These are phyloP conservation scores for Orthonevra nobilis DNA, from an alignment of 2,888 invertebrate genomes.

Conservation along the genomic window DNA sequence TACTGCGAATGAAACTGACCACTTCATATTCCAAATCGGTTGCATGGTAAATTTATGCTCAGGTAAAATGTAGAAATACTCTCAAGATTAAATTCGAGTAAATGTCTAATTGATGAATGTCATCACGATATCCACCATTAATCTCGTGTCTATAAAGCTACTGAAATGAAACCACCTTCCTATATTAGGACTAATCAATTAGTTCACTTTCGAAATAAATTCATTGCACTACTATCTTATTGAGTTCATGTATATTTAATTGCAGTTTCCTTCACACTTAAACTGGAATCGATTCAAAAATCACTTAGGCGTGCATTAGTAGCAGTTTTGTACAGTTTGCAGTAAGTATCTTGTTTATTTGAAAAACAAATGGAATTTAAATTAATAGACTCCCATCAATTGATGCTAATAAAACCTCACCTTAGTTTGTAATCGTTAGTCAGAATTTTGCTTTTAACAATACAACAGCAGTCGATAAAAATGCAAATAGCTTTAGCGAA, in stretches of 20 bases:
- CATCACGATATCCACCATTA: slow-evolving; percentile 14
- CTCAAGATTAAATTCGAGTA: not conserved
- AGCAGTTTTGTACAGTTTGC: not conserved
- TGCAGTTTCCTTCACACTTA: slow-evolving; percentile 10
- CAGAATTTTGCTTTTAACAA: slow-evolving; percentile 39
- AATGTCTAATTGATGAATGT: slow-evolving; percentile 7
- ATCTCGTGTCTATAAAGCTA: slow-evolving; percentile 10
- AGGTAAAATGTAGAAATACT: no score
- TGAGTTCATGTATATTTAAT: not conserved
- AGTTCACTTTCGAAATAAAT: slow-evolving; percentile 7
- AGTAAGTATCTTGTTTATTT: not conserved
- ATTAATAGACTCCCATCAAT: slow-evolving; percentile 56
- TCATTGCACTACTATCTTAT: not conserved
- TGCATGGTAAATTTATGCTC: no score
- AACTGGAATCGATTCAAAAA: slow-evolving; percentile 8
- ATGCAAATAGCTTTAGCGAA: slow-evolving; percentile 52
- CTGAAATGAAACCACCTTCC: slow-evolving; percentile 15
- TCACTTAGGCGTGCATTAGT: slow-evolving; percentile 11
- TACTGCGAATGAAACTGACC: no score
- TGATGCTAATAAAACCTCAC: slow-evolving; percentile 55
- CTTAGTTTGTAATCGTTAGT: slow-evolving; percentile 25
- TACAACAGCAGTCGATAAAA: slow-evolving; percentile 48
- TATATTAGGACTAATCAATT: slow-evolving; percentile 10
- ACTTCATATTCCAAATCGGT: no score
- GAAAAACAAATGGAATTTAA: slow-evolving; percentile 31